Base-by-base conservation (phyloP, 2,888 invertebrate genomes). In the Coenonympha glycerion region DNA sequence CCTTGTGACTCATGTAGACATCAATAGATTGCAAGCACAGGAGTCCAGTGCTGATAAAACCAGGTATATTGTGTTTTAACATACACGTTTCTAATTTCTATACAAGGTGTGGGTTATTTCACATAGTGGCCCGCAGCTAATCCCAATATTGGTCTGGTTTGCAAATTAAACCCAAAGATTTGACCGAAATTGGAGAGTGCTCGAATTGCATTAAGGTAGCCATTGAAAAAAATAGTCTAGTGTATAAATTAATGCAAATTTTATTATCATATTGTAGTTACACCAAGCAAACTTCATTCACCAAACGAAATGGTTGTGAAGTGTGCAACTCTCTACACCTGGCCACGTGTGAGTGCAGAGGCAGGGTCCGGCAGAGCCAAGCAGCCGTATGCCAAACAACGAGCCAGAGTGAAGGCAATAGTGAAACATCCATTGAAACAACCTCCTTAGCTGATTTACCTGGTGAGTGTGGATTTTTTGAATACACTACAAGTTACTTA, bases 361-460 rank as follows among this genome's bases (percentile, higher is more conserved):
- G 18, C 21, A 53, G 41, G 45, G 44, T n/a, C 9, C 18, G 24
- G 15, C 5, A 50, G 22, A 31, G 15, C 45, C n/a, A n/a, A 11
- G 9, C 31, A 6, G 6, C 54, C 2, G 28, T 21, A 5, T 6
- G 30, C 11, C 39, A 45, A 6, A 13, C 47, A 2, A 30, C 16
- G 28, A 66, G 57, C 47, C 57, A 65, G 57, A 56, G 53, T 22
- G 70, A 68, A 47, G 54, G 59, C 16, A 63, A 53, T 44, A 52
- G 60, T 39, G 73, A 73, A 13, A 73, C 49, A 48, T 76, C 76
- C 21, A 71, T 80, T 33, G 85, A 85, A 66, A 66, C 86, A 24
- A 87, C 87, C 51, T 62, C 76, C 11, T 68, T 86, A 54, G 70
- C 73, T 40, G 84, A 85, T 66, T 68, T 87, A 60, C 86, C 87